Base-by-base conservation (phyloP, 2,888 invertebrate genomes). In the Acleris cristana region DNA sequence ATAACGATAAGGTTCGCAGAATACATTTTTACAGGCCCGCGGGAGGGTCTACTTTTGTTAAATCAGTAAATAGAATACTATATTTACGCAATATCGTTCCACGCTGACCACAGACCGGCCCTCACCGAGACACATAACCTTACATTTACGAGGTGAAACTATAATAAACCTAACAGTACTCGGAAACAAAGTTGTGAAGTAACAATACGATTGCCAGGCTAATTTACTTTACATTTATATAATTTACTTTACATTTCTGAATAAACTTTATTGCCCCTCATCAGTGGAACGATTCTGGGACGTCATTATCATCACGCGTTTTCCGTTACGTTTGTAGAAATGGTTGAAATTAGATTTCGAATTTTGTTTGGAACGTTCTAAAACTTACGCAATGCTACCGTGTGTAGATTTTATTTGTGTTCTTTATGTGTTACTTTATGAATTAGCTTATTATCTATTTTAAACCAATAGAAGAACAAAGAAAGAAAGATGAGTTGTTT, bases 241-340 rank as follows among this genome's bases (percentile, higher is more conserved):
- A 67, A 67, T 67, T 67, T 63, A 67, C 67, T 67, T 62, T 58
- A 63, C 67, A 63, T 63, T 63, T 63, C 51, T 58, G 67, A 58
- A 67, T 67, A 63, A 67, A 67, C 67, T 67, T 67, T 67, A 63
- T 67, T 67, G 63, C 62, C 61, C 66, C 45, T 66, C 66, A 66
- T 66, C 66, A 66, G 66, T 23, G 52, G 56, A 66, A 62, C 52
- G 45, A 58, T 60, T 26, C 55, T 2, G 45, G 44, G 55, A 21
- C 40, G 30, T 58, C 62, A 63, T 67, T 48, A 67, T 67, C 63
- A 67, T 67, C 61, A 62, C 61, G 57, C 4, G 14, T 58, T 44
- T 66, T 65, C 59, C 56, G 66, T 62, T 67, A 48, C 67, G 56
- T 67, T 67, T 58, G 62, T 49, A 58, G 63, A 67, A 63, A 63